Conservation (phyloP, 2,797 vertebrate species). For the Clarias fuscus region DNA sequence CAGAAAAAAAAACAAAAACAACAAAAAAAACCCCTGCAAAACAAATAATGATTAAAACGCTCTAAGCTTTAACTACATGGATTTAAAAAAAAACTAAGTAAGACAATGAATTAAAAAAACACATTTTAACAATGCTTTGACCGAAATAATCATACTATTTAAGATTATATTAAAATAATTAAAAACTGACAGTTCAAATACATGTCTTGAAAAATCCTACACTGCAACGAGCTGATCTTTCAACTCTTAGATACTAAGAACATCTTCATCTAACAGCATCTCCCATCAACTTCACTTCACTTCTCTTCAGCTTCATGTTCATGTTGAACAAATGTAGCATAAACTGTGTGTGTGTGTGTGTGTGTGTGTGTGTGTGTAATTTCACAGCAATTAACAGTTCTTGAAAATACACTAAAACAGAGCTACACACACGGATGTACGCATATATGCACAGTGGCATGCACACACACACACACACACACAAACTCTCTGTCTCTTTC, state of each 20-base stretch:
- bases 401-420: conserved; percentile 36
- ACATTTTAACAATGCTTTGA: not conserved
- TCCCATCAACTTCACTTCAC: not conserved
- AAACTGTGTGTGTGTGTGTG: conserved; percentile 31
- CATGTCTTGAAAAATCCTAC: not conserved
- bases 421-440: conserved; percentile 7
- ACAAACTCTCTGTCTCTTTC: not conserved
- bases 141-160: not conserved
- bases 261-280: conserved; percentile 35
- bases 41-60: too few species aligned
- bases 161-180: not conserved
- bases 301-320: not conserved
- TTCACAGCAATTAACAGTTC: conserved; percentile 50
- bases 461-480: not conserved
- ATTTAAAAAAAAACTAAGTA: not conserved
- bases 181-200: not conserved
- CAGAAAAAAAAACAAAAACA: too few species aligned
- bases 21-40: too few species aligned
- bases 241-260: not conserved
- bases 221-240: not conserved
- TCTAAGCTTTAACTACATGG: too few species aligned
- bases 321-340: conserved; percentile 39
- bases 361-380: not conserved
- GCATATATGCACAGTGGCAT: conserved; percentile 1
- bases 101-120: not conserved